Evolutionary conservation across 1,140 invertebrate species (phyloP).

Genomic region (Ceratosolen solmsi): DNA sequence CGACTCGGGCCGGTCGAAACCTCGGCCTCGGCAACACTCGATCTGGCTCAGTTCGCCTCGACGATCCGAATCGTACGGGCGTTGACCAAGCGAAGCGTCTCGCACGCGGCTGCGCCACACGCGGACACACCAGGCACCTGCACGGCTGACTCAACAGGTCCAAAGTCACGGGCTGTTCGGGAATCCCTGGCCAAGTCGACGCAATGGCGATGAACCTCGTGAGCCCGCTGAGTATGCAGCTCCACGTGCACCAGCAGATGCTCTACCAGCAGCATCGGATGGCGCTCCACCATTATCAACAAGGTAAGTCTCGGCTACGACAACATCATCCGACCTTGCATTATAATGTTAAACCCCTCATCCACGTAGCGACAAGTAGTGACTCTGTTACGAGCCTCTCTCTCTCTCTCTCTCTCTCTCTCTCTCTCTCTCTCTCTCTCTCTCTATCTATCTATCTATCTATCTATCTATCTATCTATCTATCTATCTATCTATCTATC

Average conservation of each 20-base stretch:
- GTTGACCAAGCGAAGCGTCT: background rate
- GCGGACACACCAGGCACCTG: background rate
- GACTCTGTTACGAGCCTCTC: too few relatives aligned
- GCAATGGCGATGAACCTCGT: conserved; percentile 51
- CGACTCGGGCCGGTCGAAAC: background rate
- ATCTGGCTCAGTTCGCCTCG: conserved; percentile 21
- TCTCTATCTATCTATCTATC: too few relatives aligned
- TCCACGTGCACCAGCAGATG: conserved; percentile 59
- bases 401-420: too few relatives aligned
- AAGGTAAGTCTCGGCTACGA: conserved; percentile 55
- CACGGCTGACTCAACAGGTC: background rate
- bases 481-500: too few relatives aligned
- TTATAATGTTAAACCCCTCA: too few relatives aligned
- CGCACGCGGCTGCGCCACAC: background rate
- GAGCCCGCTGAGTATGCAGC: conserved; percentile 53
- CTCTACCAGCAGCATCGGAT: conserved; percentile 55
- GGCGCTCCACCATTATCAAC: conserved; percentile 50
- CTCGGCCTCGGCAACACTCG: background rate
- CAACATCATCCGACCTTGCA: background rate
- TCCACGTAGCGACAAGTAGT: too few relatives aligned
- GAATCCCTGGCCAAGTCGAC: background rate
- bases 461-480: too few relatives aligned
- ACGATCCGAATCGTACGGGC: conserved; percentile 23
- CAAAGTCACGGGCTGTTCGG: background rate
- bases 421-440: too few relatives aligned